A percentile compares a stretch with the other conserved stretches of the same genome.
These are phyloP conservation scores for Psittacus erithacus DNA, from an alignment of 2,113 vertebrate genomes.

Conservation along the genomic window DNA sequence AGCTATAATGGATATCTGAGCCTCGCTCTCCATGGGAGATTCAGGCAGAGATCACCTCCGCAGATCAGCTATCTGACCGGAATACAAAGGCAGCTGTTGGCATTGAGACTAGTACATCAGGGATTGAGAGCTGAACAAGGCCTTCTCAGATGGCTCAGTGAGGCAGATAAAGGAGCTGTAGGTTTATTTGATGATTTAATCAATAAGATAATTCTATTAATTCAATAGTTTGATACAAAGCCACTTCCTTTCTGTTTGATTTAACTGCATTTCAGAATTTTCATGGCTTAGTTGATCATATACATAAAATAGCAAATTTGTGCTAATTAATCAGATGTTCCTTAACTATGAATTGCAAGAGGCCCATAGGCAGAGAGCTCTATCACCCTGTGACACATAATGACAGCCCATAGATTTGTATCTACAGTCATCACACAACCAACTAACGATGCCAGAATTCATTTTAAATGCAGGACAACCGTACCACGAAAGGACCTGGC, in stretches of 20 bases:
- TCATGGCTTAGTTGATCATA: constrained; percentile 39
- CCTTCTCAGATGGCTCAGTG: not conserved
- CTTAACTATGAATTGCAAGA: not conserved
- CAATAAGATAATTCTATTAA: constrained; percentile 62
- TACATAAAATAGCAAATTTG: not conserved
- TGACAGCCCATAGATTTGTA: not conserved
- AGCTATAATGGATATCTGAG: constrained; percentile 19
- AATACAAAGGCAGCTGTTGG: constrained; percentile 4
- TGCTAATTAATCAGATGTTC: constrained; percentile 35
- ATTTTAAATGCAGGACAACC: not conserved
- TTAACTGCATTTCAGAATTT: constrained; percentile 46
- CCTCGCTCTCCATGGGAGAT: not conserved
- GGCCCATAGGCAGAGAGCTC: not conserved
- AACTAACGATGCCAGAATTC: not conserved
- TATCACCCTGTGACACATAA: not conserved
- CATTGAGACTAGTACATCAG: not conserved
- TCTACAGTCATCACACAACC: not conserved
- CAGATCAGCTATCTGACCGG: not conserved
- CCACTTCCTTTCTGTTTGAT: constrained; percentile 60
- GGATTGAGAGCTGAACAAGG: not conserved
- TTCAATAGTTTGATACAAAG: constrained; percentile 42
- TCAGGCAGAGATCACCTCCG: not conserved
- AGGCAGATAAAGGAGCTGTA: constrained; percentile 29
- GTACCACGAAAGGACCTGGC: fast-evolving
- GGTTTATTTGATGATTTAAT: constrained; percentile 62